Percentiles rank a stretch among this genome's conserved stretches.
Conservation (phyloP, 1,140 invertebrate species). For the Leptinotarsa lineolata region DNA sequence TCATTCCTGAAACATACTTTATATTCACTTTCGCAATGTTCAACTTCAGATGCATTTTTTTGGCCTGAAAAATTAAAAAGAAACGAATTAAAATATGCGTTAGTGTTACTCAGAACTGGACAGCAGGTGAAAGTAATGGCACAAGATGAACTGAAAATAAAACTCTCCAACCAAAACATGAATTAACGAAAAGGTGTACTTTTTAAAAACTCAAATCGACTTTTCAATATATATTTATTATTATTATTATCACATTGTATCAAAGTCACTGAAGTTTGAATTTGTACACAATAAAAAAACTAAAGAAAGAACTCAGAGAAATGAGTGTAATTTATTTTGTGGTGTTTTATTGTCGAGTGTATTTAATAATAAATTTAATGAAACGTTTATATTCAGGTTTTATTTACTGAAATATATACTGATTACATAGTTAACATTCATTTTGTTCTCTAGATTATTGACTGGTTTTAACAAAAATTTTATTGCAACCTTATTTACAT, state of each 20-base stretch:
- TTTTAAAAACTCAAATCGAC: background rate
- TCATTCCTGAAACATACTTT: no score
- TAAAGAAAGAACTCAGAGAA: conserved; percentile 8
- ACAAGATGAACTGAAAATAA: no score
- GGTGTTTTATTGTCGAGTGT: conserved; percentile 24
- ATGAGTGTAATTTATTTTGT: conserved; percentile 3
- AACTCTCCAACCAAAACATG: no score
- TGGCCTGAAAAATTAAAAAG: no score
- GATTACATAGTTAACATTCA: conserved; percentile 40
- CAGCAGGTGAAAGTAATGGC: no score
- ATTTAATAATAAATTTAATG: conserved; percentile 31
- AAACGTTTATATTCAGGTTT: conserved; percentile 34
- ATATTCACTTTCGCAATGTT: no score
- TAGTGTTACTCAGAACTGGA: no score
- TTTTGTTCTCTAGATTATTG: conserved; percentile 37
- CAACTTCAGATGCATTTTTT: no score
- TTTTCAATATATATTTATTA: conserved; percentile 28
- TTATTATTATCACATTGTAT: conserved; percentile 37
- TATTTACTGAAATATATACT: conserved; percentile 39
- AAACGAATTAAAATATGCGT: no score
- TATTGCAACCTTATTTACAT: conserved; percentile 42
- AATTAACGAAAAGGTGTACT: background rate
- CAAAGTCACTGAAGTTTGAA: conserved; percentile 34
- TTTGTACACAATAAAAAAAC: conserved; percentile 6
- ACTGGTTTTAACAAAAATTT: conserved; percentile 39